Base-by-base conservation (phyloP, 2,888 invertebrate genomes). In the Glaucopsyche alexis region DNA sequence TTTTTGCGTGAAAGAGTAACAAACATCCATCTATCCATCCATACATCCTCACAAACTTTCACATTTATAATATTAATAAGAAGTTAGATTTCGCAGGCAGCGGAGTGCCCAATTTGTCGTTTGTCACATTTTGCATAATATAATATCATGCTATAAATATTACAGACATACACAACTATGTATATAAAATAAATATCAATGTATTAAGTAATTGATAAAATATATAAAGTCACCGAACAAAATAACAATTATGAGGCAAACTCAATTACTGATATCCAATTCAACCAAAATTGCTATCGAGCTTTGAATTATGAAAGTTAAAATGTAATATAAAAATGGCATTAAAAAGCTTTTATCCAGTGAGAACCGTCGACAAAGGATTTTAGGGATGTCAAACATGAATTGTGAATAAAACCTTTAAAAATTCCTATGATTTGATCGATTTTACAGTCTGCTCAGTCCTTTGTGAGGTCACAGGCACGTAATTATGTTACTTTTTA, bases 301-400 rank as follows among this genome's bases (percentile, higher is more conserved):
- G 29, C 67, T 45, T 67, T 67, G 19, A 67, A 67, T 67, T 45
- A 69, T 69, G 45, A 69, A 69, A 69, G 69, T 69, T 47, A 49
- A 69, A 69, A 69, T 69, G 47, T 69, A 69, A 67, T 45, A 16
- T 42, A 67, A 67, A 69, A 67, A 47, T 29, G 14, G 16, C 29
- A 29, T 67, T 49, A 69, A 69, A 67, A 69, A 49, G 69, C 47
- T 69, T 69, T 69, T 47, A 49, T 19, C 14, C 69, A 4, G 29
- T 29, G 49, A 29, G 49, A 69, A 69, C 69, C 69, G 69, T 49
- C 47, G 69, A 69, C 69, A 69, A 69, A 69, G 69, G 69, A 49
- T 49, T 67, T 67, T 47, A 69, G 69, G 47, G 69, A 69, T 69
- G 69, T 69, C 69, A 69, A 69, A 69, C 69, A 49, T 69, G 69